These are phyloP conservation scores for Umimayanthus chanpuru DNA, from an alignment of 92 coral and sea anemone species.

Conservation along the genomic window DNA sequence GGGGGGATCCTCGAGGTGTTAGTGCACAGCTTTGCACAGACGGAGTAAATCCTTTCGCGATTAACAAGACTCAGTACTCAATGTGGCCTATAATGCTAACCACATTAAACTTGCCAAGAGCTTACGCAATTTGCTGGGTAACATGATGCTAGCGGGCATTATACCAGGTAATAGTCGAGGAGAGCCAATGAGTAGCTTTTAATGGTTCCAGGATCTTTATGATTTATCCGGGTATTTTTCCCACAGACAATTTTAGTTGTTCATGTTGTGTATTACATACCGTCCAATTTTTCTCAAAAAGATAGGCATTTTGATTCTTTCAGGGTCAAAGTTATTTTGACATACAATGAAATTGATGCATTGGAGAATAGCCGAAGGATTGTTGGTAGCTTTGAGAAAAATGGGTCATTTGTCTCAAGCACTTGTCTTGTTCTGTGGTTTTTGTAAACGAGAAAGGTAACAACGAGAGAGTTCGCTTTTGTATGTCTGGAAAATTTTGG, in stretches of 20 bases:
- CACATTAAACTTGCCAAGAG: constrained; percentile 40
- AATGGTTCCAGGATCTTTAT: too few species aligned
- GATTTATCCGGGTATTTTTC: too few species aligned
- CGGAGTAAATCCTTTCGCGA: constrained; percentile 49
- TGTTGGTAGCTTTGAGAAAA: background rate
- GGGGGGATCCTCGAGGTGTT: constrained; percentile 51
- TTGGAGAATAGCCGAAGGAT: too few species aligned
- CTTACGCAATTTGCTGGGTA: constrained; percentile 41
- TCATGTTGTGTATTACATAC: too few species aligned
- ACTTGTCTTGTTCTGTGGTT: background rate
- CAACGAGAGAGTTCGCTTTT: background rate
- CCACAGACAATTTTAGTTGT: too few species aligned
- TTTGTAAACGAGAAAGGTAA: too few species aligned
- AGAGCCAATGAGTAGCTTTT: background rate
- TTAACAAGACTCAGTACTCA: constrained; percentile 38
- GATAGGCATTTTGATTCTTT: too few species aligned
- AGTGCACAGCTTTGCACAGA: constrained; percentile 45
- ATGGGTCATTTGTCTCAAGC: background rate
- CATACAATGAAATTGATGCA: too few species aligned
- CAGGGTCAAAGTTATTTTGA: too few species aligned
- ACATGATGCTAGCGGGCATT: constrained; percentile 49
- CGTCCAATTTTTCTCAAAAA: too few species aligned
- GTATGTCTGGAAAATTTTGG: background rate
- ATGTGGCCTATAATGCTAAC: constrained; percentile 65
- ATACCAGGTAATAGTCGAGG: constrained; percentile 31